A percentile compares a stretch with the other conserved stretches of the same genome.
phyloP scores from a whole-genome alignment of 2,888 invertebrate species.

The Zaprionus lineosus region DNA sequence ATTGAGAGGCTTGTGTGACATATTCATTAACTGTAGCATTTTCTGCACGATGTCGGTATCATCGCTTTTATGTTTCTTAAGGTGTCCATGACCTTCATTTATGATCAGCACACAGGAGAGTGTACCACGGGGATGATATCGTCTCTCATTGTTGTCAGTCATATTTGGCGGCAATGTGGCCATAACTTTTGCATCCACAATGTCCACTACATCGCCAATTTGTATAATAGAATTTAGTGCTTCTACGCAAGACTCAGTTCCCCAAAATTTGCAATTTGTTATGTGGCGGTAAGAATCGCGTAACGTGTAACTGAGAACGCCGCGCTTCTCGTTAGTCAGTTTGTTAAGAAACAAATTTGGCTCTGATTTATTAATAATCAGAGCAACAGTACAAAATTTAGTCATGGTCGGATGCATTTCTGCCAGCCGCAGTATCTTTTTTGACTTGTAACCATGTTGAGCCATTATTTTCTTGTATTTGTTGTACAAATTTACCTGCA shows the following conservation, averaged over 20 bases:
- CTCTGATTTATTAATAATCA: slow-evolving; percentile 86
- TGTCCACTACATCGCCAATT: slow-evolving; percentile 88
- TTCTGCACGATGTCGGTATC: slow-evolving; percentile 75
- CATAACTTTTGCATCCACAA: slow-evolving; percentile 86
- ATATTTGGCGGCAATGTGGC: slow-evolving; percentile 83
- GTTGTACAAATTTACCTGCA: neutral
- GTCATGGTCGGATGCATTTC: slow-evolving; percentile 65
- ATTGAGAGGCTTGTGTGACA: slow-evolving; percentile 86
- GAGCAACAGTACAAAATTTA: slow-evolving; percentile 84
- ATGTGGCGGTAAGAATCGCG: slow-evolving; percentile 88
- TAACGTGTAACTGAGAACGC: slow-evolving; percentile 90
- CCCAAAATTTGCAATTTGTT: slow-evolving; percentile 91
- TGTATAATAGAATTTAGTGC: slow-evolving; percentile 86
- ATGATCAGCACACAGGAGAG: slow-evolving; percentile 87
- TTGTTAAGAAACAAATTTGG: slow-evolving; percentile 83
- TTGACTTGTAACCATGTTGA: slow-evolving; percentile 1
- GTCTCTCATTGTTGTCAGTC: slow-evolving; percentile 39
- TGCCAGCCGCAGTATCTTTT: slow-evolving; percentile 10
- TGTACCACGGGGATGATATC: slow-evolving; percentile 87
- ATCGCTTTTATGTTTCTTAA: slow-evolving; percentile 84
- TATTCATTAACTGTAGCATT: slow-evolving; percentile 85
- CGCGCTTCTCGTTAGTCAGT: slow-evolving; percentile 84
- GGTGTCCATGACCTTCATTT: slow-evolving; percentile 87
- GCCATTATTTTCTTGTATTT: slow-evolving; percentile 34
- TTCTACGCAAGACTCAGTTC: slow-evolving; percentile 85